Evolutionary conservation across 1,140 invertebrate genomes (phyloP).

Genomic region (Zaprionus capensis): DNA sequence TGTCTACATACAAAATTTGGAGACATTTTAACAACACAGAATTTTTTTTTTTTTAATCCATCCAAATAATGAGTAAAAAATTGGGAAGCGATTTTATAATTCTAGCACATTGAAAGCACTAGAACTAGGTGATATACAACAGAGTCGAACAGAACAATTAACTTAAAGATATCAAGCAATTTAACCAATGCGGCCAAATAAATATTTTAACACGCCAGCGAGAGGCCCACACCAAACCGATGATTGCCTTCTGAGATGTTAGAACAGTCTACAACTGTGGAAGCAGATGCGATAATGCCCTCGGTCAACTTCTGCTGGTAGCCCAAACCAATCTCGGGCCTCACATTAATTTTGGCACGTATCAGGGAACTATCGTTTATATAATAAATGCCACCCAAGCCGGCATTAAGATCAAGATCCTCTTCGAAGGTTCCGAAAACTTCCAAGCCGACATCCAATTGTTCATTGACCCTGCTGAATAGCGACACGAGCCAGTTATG

Average conservation of each 20-base stretch:
- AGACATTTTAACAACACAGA: too few species aligned
- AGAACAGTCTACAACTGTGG: conserved; percentile 42
- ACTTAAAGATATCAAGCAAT: background rate
- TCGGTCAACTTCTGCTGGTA: conserved; percentile 66
- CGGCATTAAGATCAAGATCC: background rate
- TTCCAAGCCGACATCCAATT: conserved; percentile 49
- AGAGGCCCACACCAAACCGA: conserved; percentile 60
- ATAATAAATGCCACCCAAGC: conserved; percentile 60
- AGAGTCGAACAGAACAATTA: background rate
- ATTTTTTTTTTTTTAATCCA: too few species aligned
- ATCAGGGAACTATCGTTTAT: conserved; percentile 56
- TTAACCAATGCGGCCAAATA: background rate
- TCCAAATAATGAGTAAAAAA: too few species aligned
- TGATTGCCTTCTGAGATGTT: conserved; percentile 51
- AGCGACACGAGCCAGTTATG: conserved; percentile 52
- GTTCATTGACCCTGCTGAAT: conserved; percentile 51
- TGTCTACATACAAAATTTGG: too few species aligned
- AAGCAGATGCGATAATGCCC: conserved; percentile 59
- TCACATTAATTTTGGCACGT: conserved; percentile 62
- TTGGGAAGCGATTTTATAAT: background rate
- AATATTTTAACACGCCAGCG: conserved; percentile 51
- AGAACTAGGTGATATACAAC: background rate
- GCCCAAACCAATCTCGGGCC: conserved; percentile 57
- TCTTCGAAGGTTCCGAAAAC: background rate
- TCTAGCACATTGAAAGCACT: background rate